Evolutionary conservation across 1,140 invertebrate genomes (phyloP).

Genomic region (Drosophila bipectinata): DNA sequence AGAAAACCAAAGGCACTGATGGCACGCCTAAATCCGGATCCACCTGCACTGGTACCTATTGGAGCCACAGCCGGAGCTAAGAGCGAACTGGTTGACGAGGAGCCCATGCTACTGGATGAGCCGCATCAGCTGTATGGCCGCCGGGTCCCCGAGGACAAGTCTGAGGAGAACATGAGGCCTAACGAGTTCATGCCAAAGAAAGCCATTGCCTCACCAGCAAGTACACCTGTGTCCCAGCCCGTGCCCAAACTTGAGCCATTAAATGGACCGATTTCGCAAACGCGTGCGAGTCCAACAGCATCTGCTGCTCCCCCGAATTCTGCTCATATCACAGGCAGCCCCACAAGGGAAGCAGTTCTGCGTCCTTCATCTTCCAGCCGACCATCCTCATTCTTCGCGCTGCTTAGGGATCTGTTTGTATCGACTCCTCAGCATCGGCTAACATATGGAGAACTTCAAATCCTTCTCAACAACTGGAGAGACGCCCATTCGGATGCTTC

Average conservation of each 20-base stretch:
- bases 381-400: constrained; percentile 92
- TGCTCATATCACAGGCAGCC: constrained; percentile 21
- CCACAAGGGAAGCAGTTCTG: constrained; percentile 12
- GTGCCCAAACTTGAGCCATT: constrained; percentile 66
- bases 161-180: constrained; percentile 21
- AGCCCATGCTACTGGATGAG: constrained; percentile 60
- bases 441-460: constrained; percentile 89
- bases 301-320: neutral
- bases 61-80: constrained; percentile 20
- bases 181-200: constrained; percentile 37
- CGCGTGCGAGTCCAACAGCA: constrained; percentile 17
- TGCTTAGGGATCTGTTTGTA: constrained; percentile 92
- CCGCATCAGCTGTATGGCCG: constrained; percentile 66
- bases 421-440: constrained; percentile 93
- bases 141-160: constrained; percentile 32
- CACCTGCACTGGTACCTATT: constrained; percentile 76
- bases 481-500: constrained; percentile 87
- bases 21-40: constrained; percentile 64
- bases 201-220: constrained; percentile 6
- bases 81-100: constrained; percentile 16
- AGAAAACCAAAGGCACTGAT: constrained; percentile 67
- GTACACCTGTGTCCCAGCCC: constrained; percentile 10
- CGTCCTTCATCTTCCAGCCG: constrained; percentile 86
- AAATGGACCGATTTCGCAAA: constrained; percentile 12
- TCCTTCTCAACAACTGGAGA: constrained; percentile 91